Percentiles rank a stretch among this genome's conserved stretches.
phyloP scores from a whole-genome alignment of 2,797 vertebrate genomes.

The Pelobates cultripes region DNA sequence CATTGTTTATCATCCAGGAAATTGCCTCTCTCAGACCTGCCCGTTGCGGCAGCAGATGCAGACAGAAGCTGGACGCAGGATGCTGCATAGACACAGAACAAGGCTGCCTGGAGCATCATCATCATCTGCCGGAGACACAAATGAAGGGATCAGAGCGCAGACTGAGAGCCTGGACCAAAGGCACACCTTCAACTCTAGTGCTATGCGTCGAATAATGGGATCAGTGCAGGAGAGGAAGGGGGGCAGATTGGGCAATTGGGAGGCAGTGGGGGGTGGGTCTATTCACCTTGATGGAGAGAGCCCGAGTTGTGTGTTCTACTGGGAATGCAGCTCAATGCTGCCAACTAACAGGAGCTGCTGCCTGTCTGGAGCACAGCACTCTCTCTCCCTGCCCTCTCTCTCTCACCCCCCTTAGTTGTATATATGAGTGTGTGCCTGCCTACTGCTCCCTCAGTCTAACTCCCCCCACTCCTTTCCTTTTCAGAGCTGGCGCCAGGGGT shows the following conservation, averaged over 20 bases:
- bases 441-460: conserved; percentile 33
- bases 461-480: conserved; percentile 8
- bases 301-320: conserved; percentile 56
- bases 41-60: conserved; percentile 62
- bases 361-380: conserved; percentile 61
- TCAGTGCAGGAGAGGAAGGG: background rate
- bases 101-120: conserved; percentile 78
- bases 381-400: conserved; percentile 7
- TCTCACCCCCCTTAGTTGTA: background rate
- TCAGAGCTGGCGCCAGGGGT: conserved; percentile 37
- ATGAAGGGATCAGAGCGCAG: background rate
- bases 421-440: conserved; percentile 21
- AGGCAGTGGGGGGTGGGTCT: background rate
- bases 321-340: conserved; percentile 59
- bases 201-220: background rate
- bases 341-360: conserved; percentile 54
- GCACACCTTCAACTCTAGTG: conserved; percentile 8
- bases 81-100: conserved; percentile 83
- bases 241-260: background rate
- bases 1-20: conserved; percentile 94
- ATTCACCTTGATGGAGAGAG: conserved; percentile 29
- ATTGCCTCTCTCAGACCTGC: conserved; percentile 88
- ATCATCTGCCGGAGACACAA: conserved; percentile 75
- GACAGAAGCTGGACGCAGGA: conserved; percentile 74
- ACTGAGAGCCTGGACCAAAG: background rate